Conservation (phyloP, 64 coral and sea anemone genomes). For the Porites australiensis region DNA sequence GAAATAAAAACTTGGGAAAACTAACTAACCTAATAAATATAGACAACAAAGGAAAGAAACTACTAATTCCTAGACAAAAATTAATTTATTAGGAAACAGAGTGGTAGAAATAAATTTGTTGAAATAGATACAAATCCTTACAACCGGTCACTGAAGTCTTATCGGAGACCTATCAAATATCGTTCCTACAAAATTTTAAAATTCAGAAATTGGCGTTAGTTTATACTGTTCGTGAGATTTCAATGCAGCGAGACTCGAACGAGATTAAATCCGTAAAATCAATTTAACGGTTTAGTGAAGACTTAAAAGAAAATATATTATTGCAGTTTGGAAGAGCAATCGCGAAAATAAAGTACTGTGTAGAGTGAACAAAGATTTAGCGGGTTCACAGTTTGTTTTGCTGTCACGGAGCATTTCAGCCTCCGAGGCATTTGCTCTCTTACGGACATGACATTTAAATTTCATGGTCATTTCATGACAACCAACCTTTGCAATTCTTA, state of each 20-base stretch:
- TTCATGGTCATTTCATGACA: neutral
- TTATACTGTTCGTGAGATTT: slow-evolving; percentile 31
- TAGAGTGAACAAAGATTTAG: neutral
- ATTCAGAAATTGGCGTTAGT: neutral
- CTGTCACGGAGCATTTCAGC: neutral
- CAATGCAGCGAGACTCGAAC: neutral
- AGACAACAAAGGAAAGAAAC: neutral
- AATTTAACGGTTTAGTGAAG: neutral
- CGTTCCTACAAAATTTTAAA: slow-evolving; percentile 22
- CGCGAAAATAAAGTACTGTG: neutral
- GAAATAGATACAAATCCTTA: slow-evolving; percentile 3
- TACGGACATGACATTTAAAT: slow-evolving; percentile 15
- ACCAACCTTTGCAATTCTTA: slow-evolving; percentile 98
- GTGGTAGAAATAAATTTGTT: neutral
- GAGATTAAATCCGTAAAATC: neutral
- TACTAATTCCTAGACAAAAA: neutral
- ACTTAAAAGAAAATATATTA: slow-evolving; percentile 2
- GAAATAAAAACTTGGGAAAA: neutral
- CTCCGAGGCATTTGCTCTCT: neutral
- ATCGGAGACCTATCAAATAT: slow-evolving; percentile 19
- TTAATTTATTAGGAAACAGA: neutral
- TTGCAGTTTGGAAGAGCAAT: neutral
- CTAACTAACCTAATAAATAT: neutral
- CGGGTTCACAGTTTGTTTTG: neutral
- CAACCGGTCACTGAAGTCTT: neutral